Evolutionary conservation across 2,113 vertebrate species (phyloP).

Genomic region (Aepyceros melampus): DNA sequence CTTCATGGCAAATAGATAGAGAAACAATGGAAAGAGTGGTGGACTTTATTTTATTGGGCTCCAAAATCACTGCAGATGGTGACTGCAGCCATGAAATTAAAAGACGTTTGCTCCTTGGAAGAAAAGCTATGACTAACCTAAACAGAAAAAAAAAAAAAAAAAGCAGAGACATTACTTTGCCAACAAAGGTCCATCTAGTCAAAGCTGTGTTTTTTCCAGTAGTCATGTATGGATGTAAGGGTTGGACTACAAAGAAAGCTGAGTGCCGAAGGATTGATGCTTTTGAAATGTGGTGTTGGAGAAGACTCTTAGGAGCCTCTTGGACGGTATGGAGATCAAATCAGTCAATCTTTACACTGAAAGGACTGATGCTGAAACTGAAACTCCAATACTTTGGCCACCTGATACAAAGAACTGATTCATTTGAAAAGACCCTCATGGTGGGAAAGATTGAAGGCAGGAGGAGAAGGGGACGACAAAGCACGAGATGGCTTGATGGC

Average conservation of each 20-base stretch:
- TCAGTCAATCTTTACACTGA: neutral
- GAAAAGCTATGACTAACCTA: neutral
- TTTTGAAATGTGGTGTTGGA: neutral
- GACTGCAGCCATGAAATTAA: neutral
- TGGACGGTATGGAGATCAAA: neutral
- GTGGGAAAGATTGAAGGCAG: neutral
- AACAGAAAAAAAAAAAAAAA: too few species aligned
- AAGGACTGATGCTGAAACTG: neutral
- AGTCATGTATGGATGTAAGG: neutral
- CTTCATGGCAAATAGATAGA: accelerated
- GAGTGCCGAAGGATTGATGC: accelerated
- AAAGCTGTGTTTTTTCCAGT: neutral
- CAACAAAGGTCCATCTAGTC: neutral
- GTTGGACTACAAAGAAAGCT: neutral
- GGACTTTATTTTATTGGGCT: neutral
- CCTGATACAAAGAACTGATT: neutral
- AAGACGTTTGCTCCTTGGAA: neutral
- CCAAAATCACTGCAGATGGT: neutral
- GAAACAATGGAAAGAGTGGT: neutral
- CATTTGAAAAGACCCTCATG: neutral
- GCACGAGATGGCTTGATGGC: neutral
- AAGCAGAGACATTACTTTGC: neutral
- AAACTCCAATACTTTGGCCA: neutral
- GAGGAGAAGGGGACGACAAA: neutral
- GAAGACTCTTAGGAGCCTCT: neutral